phyloP scores from a whole-genome alignment of 1,140 invertebrate genomes.

The Drosophila busckii region DNA sequence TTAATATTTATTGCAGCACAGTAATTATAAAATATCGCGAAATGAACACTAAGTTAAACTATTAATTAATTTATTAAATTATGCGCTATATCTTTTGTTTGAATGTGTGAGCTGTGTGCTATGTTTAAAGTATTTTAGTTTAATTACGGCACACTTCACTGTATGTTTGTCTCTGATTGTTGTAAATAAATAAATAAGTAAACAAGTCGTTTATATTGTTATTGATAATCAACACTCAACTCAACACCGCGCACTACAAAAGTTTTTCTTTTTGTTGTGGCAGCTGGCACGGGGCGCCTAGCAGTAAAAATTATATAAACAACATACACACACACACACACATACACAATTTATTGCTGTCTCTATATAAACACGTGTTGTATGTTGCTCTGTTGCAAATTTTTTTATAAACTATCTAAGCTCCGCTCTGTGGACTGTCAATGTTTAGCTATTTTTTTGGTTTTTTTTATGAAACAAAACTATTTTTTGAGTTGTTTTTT shows the following conservation, averaged over 20 bases:
- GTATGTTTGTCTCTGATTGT: constrained; percentile 52
- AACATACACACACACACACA: constrained; percentile 12
- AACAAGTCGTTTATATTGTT: no score
- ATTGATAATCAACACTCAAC: no score
- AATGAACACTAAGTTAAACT: constrained; percentile 62
- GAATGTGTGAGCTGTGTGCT: no score
- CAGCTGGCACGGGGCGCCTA: constrained; percentile 43
- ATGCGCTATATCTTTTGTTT: constrained; percentile 33
- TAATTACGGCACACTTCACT: constrained; percentile 48
- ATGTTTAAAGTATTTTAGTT: constrained; percentile 71
- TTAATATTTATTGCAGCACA: constrained; percentile 51
- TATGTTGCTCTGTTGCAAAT: constrained; percentile 58
- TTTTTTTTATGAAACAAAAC: not conserved
- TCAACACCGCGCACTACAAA: constrained; percentile 10
- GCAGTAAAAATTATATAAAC: not conserved
- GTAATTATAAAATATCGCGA: constrained; percentile 75
- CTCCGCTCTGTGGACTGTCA: constrained; percentile 1
- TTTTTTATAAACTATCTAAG: not conserved
- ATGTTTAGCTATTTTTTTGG: constrained; percentile 9
- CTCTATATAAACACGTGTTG: constrained; percentile 46
- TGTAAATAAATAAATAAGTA: constrained; percentile 47
- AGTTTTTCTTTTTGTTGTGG: constrained; percentile 25
- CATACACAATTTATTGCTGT: constrained; percentile 48
- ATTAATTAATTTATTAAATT: constrained; percentile 28
- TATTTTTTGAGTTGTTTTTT: constrained; percentile 31